Base-by-base conservation (phyloP, 2,113 vertebrate genomes). In the Arothron firmamentum region DNA sequence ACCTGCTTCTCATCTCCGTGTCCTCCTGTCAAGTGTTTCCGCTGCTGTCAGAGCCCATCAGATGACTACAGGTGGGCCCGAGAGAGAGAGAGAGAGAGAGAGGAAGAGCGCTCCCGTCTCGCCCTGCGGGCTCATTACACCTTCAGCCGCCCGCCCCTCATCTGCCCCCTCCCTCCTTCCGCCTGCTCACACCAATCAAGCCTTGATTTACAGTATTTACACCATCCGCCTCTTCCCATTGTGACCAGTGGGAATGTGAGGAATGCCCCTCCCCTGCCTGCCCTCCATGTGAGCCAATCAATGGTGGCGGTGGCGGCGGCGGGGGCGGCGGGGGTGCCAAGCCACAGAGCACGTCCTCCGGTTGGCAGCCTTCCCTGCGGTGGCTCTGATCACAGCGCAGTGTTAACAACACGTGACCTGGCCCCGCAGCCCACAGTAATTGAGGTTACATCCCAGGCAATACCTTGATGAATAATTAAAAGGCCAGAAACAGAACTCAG, bases 401-500 rank as follows among this genome's bases (percentile, higher is more conserved):
- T 74, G 81, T 77, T 87, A 90, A 87, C 67, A 84, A 83, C 63
- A 80, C 83, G 52, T 68, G 54, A 83, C 87, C 47, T 83, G 82
- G 88, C 80, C 87, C 67, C 60, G 54, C 75, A 87, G 82, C 80
- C 78, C 67, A 52, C 81, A 89, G 84, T 78, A 85, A 88, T 79
- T 79, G 80, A 87, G 87, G 88, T 75, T 89, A 82, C 67, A 84
- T 83, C 86, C 42, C 65, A 79, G 84, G 86, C 72, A 62, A 80
- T 64, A 76, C 80, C 76, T 87, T 71, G 80, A 83, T 86, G 88
- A 85, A 83, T 86, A 83, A 86, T 72, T 88, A 90, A 91, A 86
- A 90, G 88, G 83, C 72, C 82, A 74, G 75, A 79, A 81, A 66
- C 83, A 86, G 72, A 79, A 81, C 25, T 70, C 56, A 58, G 76